These are phyloP conservation scores for Campopleginae sp. DNA, from an alignment of 2,888 invertebrate genomes.

Conservation along the genomic window DNA sequence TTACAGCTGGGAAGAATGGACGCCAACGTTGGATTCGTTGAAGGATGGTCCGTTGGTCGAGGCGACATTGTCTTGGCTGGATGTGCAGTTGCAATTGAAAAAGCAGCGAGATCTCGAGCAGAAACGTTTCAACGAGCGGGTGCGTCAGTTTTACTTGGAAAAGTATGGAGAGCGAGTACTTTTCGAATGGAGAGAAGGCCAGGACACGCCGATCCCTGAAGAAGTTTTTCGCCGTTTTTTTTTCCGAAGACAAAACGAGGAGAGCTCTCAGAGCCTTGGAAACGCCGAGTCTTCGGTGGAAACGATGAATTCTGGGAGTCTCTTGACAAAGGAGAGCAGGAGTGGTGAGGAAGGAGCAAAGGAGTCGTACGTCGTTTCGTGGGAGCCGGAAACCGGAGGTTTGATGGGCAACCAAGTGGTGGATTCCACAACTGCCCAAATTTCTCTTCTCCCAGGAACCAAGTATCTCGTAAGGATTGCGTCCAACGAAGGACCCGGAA, in stretches of 20 bases:
- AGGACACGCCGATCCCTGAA: conserved; percentile 77
- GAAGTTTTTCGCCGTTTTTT: conserved; percentile 80
- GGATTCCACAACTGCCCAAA: conserved; percentile 80
- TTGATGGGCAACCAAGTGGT: conserved; percentile 82
- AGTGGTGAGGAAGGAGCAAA: conserved; percentile 62
- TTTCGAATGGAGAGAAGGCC: conserved; percentile 78
- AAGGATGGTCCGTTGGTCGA: conserved; percentile 80
- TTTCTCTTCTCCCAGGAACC: conserved; percentile 80
- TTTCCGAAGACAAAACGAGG: conserved; percentile 77
- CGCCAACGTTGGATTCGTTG: conserved; percentile 78
- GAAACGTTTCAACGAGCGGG: conserved; percentile 79
- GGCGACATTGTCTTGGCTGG: conserved; percentile 81
- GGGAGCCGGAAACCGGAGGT: conserved; percentile 82
- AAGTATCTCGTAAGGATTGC: conserved; percentile 82
- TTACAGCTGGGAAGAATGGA: conserved; percentile 80
- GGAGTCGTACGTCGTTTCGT: conserved; percentile 80
- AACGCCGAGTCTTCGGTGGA: not conserved
- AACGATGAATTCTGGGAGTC: conserved; percentile 68
- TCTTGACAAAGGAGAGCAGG: conserved; percentile 18
- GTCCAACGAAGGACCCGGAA: conserved; percentile 82
- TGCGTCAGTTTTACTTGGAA: conserved; percentile 79
- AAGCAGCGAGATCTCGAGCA: conserved; percentile 77
- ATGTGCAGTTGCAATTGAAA: conserved; percentile 76
- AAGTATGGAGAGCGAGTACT: conserved; percentile 80
- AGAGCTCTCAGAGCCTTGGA: conserved; percentile 52